Conservation (phyloP, 2,113 vertebrate species). For the Alectura lathami region DNA sequence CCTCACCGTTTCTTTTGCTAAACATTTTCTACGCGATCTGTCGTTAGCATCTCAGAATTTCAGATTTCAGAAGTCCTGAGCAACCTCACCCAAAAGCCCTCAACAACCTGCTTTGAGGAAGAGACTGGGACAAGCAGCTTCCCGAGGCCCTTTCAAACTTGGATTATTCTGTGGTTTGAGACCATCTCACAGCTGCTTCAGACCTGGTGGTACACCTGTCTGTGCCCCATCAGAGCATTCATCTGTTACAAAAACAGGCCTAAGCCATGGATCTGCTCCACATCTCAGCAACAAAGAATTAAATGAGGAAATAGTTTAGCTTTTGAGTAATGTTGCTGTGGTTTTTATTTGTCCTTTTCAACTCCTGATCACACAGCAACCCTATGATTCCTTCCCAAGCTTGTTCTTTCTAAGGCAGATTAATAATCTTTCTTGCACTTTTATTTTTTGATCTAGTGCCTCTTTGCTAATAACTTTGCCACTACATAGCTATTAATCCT, state of each 20-base stretch:
- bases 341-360: not conserved
- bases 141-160: not conserved
- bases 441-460: not conserved
- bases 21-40: not conserved
- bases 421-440: not conserved
- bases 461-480: not conserved
- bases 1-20: not conserved
- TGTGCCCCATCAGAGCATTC: not conserved
- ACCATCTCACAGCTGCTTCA: not conserved
- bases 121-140: not conserved
- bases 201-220: not conserved
- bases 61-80: not conserved
- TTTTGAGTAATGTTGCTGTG: not conserved
- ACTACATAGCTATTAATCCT: not conserved
- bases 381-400: not conserved
- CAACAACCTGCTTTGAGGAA: not conserved
- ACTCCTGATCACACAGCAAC: not conserved
- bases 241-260: not conserved
- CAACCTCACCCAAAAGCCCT: not conserved
- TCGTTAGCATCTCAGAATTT: not conserved
- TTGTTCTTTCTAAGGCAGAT: not conserved
- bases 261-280: not conserved
- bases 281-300: not conserved
- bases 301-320: not conserved
- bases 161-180: not conserved